Conservation (phyloP, 1,140 invertebrate genomes). For the Hormaphis cornu region DNA sequence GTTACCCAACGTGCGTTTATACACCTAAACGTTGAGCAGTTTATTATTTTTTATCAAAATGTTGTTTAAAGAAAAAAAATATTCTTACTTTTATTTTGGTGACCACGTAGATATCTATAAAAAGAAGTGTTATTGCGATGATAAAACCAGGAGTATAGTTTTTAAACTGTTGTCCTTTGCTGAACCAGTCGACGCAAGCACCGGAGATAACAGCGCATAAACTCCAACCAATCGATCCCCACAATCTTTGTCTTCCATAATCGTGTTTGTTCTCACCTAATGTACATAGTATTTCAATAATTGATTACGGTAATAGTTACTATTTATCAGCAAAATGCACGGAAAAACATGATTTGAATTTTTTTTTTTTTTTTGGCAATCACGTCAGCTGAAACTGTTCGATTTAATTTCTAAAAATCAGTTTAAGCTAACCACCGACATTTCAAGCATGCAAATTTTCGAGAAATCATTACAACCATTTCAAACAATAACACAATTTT, state of each 20-base stretch:
- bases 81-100: neutral
- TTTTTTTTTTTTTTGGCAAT: neutral
- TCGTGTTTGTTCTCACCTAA: slow-evolving; percentile 50
- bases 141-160: slow-evolving; percentile 49
- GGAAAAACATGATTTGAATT: neutral
- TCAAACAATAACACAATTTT: neutral
- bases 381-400: too few species aligned
- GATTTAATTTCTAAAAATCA: too few species aligned
- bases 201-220: slow-evolving; percentile 63
- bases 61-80: too few species aligned
- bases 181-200: slow-evolving; percentile 61
- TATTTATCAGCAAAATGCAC: neutral
- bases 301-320: neutral
- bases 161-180: slow-evolving; percentile 51
- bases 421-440: too few species aligned
- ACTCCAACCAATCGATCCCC: slow-evolving; percentile 72
- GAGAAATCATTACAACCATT: neutral
- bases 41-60: neutral
- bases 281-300: slow-evolving; percentile 8
- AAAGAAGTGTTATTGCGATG: neutral
- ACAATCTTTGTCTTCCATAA: slow-evolving; percentile 74
- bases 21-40: too few species aligned
- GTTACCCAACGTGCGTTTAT: too few species aligned
- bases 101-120: slow-evolving; percentile 5
- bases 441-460: too few species aligned